A percentile compares a stretch with the other conserved stretches of the same genome.
Conservation (phyloP, 1,140 invertebrate species). For the Caenorhabditis brenneri region DNA sequence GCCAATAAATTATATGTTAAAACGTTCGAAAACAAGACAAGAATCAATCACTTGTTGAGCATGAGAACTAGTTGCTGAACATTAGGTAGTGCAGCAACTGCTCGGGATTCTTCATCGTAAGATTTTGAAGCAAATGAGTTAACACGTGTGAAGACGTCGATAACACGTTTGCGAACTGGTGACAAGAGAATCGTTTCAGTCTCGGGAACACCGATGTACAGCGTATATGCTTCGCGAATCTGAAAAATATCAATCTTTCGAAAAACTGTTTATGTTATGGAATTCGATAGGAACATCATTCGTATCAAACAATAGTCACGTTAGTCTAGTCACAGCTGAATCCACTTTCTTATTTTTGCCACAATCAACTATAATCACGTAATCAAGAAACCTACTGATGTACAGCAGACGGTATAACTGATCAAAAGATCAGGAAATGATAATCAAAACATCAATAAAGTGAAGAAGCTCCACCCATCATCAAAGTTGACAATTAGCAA, state of each 20-base stretch:
- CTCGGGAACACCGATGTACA: constrained; percentile 67
- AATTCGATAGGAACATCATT: too few relatives aligned
- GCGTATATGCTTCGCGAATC: constrained; percentile 61
- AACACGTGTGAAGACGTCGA: constrained; percentile 60
- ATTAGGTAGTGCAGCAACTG: constrained; percentile 65
- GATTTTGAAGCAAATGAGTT: constrained; percentile 60
- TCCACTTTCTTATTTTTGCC: background rate
- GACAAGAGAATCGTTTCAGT: constrained; percentile 68
- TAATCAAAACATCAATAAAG: background rate
- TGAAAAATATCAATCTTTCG: constrained; percentile 46
- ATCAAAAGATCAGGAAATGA: background rate
- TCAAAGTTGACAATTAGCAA: too few relatives aligned
- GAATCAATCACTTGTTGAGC: constrained; percentile 55
- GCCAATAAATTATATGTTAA: background rate
- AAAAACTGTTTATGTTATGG: too few relatives aligned
- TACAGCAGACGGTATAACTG: background rate
- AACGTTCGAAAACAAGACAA: background rate
- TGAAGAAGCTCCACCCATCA: background rate
- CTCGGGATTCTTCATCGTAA: constrained; percentile 61
- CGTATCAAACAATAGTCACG: background rate
- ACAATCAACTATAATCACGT: background rate
- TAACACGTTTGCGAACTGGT: constrained; percentile 63
- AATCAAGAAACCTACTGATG: background rate
- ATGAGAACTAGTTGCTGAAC: constrained; percentile 68
- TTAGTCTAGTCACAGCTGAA: background rate